phyloP scores from a whole-genome alignment of 2,888 invertebrate genomes.

The Loripinus fragilis region DNA sequence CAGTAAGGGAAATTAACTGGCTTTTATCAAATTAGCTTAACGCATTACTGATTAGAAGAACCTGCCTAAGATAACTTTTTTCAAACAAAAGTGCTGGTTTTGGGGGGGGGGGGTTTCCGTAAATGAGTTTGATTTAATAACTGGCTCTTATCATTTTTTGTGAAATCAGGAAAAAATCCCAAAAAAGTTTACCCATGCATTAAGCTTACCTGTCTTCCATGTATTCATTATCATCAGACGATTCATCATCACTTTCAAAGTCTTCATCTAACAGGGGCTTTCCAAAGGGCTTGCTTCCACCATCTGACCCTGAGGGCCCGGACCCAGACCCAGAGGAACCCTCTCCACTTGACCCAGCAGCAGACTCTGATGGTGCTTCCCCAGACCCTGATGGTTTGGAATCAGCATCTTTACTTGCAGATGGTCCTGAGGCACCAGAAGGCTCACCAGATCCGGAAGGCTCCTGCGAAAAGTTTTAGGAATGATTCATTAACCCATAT shows the following conservation, averaged over 20 bases:
- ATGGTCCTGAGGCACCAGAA: conserved; percentile 10
- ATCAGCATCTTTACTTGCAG: conserved; percentile 3
- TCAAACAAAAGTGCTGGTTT: background rate
- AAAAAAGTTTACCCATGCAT: too few relatives aligned
- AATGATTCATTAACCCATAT: too few relatives aligned
- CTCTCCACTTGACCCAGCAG: conserved; percentile 15
- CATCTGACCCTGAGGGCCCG: conserved; percentile 10
- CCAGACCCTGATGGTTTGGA: conserved; percentile 19
- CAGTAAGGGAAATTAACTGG: too few relatives aligned
- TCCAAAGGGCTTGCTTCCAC: background rate
- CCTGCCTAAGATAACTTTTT: too few relatives aligned
- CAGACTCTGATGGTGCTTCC: conserved; percentile 14
- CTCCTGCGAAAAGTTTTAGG: too few relatives aligned
- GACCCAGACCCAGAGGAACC: conserved; percentile 42
- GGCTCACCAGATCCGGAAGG: conserved; percentile 19
- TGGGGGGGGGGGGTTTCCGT: too few relatives aligned
- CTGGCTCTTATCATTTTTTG: too few relatives aligned
- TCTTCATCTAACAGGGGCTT: conserved; percentile 26
- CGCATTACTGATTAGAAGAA: too few relatives aligned
- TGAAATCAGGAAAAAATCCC: too few relatives aligned
- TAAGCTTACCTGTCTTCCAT: conserved; percentile 52
- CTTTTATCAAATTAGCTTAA: too few relatives aligned
- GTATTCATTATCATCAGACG: conserved; percentile 47
- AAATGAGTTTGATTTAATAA: too few relatives aligned
- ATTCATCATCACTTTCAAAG: conserved; percentile 85